Percentiles rank a stretch among this genome's conserved stretches.
Evolutionary conservation across 2,888 invertebrate species (phyloP).

Genomic region (Coelinius sp.): DNA sequence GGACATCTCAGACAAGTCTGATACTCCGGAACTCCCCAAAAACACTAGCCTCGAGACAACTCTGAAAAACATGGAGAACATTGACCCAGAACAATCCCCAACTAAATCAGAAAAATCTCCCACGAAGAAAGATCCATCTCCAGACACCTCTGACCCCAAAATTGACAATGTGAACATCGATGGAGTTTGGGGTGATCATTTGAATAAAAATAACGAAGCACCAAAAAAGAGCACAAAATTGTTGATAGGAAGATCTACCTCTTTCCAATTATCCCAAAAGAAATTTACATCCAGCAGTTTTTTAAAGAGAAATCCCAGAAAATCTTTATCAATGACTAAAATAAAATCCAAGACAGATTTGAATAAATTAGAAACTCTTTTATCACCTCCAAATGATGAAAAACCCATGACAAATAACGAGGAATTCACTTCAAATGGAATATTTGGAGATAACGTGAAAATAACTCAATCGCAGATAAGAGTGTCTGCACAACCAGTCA

Average conservation of each 20-base stretch:
- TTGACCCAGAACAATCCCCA: slow-evolving; percentile 32
- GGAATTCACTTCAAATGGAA: slow-evolving; percentile 29
- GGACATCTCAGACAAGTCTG: neutral
- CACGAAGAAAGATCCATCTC: slow-evolving; percentile 3
- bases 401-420: slow-evolving; percentile 40
- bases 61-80: slow-evolving; percentile 51
- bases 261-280: slow-evolving; percentile 77
- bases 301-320: slow-evolving; percentile 83
- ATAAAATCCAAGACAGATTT: slow-evolving; percentile 58
- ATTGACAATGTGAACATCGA: slow-evolving; percentile 56
- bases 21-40: neutral
- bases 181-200: slow-evolving; percentile 72
- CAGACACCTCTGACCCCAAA: neutral
- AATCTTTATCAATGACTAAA: slow-evolving; percentile 72
- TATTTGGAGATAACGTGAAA: slow-evolving; percentile 56
- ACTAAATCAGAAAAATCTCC: slow-evolving; percentile 2
- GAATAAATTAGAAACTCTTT: slow-evolving; percentile 17
- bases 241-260: slow-evolving; percentile 57
- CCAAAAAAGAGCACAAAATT: slow-evolving; percentile 47
- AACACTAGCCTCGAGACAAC: slow-evolving; percentile 2
- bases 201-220: slow-evolving; percentile 66
- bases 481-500: slow-evolving; percentile 54
- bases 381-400: neutral
- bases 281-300: slow-evolving; percentile 80
- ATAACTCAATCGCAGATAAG: slow-evolving; percentile 53